Evolutionary conservation across 2,797 vertebrate species (phyloP).

Genomic region (Centroberyx gerrardi): DNA sequence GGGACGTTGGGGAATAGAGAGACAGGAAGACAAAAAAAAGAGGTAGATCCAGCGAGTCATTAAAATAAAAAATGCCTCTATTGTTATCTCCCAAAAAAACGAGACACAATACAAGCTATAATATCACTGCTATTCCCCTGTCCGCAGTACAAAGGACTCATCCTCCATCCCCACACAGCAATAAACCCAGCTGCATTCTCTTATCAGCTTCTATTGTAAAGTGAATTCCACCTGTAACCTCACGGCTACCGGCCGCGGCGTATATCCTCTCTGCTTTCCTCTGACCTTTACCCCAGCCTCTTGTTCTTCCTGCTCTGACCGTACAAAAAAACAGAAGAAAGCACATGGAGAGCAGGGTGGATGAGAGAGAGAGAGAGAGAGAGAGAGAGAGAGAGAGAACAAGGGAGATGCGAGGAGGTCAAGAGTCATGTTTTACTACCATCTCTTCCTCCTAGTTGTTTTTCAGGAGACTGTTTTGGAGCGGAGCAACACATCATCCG

Average conservation of each 20-base stretch:
- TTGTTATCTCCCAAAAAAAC: background rate
- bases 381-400: background rate
- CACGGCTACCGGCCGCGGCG: background rate
- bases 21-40: conserved; percentile 16
- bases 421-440: conserved; percentile 47
- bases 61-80: conserved; percentile 25
- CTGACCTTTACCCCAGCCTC: conserved; percentile 43
- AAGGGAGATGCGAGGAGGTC: conserved; percentile 18
- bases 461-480: conserved; percentile 45
- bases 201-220: conserved; percentile 30
- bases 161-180: conserved; percentile 15
- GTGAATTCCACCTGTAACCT: conserved; percentile 31
- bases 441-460: conserved; percentile 30
- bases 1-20: conserved; percentile 6
- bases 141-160: conserved; percentile 15
- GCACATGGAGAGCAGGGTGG: background rate
- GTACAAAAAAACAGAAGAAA: conserved; percentile 8
- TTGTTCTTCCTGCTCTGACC: conserved; percentile 20
- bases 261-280: background rate
- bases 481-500: conserved; percentile 39
- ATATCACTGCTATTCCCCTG: background rate
- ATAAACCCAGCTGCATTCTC: conserved; percentile 21
- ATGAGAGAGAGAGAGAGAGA: background rate
- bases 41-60: conserved; percentile 23
- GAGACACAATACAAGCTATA: background rate